Evolutionary conservation across 2,797 vertebrate species (phyloP).

Genomic region (Catamblyrhynchus diadema): DNA sequence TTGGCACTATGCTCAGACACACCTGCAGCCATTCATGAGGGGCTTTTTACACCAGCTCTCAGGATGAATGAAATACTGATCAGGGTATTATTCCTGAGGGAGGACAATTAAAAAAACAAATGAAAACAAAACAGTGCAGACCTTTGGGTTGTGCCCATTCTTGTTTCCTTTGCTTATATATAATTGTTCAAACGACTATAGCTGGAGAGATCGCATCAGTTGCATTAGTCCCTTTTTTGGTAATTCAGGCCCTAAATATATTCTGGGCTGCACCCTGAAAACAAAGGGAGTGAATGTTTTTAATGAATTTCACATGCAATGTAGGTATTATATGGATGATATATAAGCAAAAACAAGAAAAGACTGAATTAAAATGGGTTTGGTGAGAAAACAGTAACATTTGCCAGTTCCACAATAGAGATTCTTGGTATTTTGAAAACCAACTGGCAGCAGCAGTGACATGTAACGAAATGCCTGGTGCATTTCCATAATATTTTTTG

Average conservation of each 20-base stretch:
- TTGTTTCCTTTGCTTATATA: slow-evolving; percentile 68
- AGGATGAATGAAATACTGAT: not conserved
- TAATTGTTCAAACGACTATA: slow-evolving; percentile 66
- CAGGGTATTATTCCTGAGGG: not conserved
- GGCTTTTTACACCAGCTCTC: not conserved
- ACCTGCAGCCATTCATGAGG: not conserved
- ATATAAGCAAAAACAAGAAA: slow-evolving; percentile 26
- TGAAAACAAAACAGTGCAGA: slow-evolving; percentile 62
- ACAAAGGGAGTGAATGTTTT: slow-evolving; percentile 68
- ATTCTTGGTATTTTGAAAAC: not conserved
- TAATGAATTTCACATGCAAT: slow-evolving; percentile 63
- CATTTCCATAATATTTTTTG: not conserved
- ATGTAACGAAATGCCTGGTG: not conserved
- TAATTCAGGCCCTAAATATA: slow-evolving; percentile 66
- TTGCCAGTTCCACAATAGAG: not conserved
- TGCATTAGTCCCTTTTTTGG: slow-evolving; percentile 66
- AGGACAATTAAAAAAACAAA: slow-evolving; percentile 1
- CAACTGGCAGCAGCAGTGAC: not conserved
- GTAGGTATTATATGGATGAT: slow-evolving; percentile 49
- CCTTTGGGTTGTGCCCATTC: slow-evolving; percentile 61
- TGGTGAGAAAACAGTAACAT: slow-evolving; percentile 27
- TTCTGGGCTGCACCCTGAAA: slow-evolving; percentile 67
- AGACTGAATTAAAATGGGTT: slow-evolving; percentile 23
- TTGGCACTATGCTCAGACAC: not conserved
- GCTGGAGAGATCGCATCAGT: slow-evolving; percentile 66